Base-by-base conservation (phyloP, 2,888 invertebrate species). In the Atrina japonica region DNA sequence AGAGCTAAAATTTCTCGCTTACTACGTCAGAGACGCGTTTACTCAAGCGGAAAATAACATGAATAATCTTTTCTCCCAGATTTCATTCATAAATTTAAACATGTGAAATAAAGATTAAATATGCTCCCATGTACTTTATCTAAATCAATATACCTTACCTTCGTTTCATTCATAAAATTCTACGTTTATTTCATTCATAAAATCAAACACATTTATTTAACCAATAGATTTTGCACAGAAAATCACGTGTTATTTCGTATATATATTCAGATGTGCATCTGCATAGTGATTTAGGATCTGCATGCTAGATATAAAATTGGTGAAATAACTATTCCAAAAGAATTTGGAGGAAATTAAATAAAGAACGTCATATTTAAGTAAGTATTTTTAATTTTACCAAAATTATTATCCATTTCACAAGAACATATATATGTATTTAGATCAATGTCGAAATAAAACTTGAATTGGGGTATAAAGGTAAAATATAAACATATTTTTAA, bases 21-120 rank as follows among this genome's bases (percentile, higher is more conserved):
- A 67, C 60, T 60, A 67, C 67, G 67, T 67, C 67, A 67, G 41
- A 67, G 53, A 53, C 67, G 67, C 30, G 60, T 52, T 21, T 60
- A 67, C 67, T 67, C 67, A 53, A 53, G 52, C 59, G 40, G 43
- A 23, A 60, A 67, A 29, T 35, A 47, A 50, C 25, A 58, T 41
- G 35, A 25, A 55, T 58, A 50, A 40, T 29, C 29, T 21, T 11
- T 60, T 18, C 29, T 43, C 11, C 47, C 45, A 6, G 25, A 60
- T 25, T 64, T 64, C 64, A 64, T 64, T 64, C 64, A 64, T 43
- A 53, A 53, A 53, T 29, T 43, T 53, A 29, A 47, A 35, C 35
- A 35, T 11, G 35, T 35, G 35, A 35, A 35, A 35, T 2, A 49
- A 18, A n/a, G 49, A 11, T 21, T 21, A 23, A 11, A 18, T 6